phyloP scores from a whole-genome alignment of 2,113 vertebrate genomes.

The Anoura caudifer region DNA sequence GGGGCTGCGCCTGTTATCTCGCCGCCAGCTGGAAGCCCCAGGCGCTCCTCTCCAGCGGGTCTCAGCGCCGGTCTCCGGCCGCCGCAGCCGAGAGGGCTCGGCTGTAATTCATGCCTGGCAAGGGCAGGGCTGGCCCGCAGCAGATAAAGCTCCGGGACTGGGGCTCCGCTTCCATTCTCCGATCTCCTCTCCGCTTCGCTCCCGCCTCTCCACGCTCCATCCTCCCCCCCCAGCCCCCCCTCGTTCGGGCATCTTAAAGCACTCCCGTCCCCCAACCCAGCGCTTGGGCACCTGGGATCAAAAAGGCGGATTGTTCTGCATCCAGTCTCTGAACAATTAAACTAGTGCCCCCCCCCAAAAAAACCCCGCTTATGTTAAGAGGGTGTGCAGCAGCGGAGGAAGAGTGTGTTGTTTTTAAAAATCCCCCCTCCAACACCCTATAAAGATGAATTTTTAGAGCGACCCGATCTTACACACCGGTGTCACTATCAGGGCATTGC shows the following conservation, averaged over 20 bases:
- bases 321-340: not conserved
- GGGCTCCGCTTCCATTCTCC: not conserved
- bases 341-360: no score
- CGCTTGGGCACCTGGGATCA: not conserved
- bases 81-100: not conserved
- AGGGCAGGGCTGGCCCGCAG: constrained; percentile 35
- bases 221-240: not conserved
- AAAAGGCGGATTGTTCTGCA: not conserved
- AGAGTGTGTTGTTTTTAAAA: not conserved
- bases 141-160: constrained; percentile 45
- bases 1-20: constrained; percentile 45
- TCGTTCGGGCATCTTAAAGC: not conserved
- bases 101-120: constrained; percentile 67
- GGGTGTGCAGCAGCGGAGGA: not conserved
- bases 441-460: not conserved
- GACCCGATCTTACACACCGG: not conserved
- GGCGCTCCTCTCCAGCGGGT: not conserved
- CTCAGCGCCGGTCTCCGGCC: not conserved
- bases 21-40: not conserved
- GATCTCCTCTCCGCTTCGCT: not conserved
- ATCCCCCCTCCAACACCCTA: no score
- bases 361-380: not conserved
- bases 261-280: not conserved
- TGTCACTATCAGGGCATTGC: not conserved
- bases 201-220: not conserved